A percentile compares a stretch with the other conserved stretches of the same genome.
Conservation (phyloP, 1,140 invertebrate genomes). For the Brachionus koreanus region DNA sequence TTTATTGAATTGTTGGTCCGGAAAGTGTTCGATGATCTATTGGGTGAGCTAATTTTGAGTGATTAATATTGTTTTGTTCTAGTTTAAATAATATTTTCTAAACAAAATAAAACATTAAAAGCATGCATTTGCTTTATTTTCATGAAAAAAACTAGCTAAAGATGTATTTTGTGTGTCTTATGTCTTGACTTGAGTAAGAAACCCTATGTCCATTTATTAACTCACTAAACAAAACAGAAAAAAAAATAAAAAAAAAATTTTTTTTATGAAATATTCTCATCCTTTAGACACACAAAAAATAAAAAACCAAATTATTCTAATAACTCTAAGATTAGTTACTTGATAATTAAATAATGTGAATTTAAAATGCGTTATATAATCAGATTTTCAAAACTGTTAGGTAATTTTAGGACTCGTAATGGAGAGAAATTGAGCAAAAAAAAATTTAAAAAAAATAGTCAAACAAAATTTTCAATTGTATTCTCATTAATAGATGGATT, state of each 20-base stretch:
- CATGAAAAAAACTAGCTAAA: background rate
- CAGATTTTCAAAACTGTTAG: background rate
- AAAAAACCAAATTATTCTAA: background rate
- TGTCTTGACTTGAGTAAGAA: background rate
- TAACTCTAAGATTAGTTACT: background rate
- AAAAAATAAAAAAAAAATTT: background rate
- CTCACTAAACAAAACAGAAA: background rate
- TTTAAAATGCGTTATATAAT: background rate
- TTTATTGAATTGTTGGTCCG: background rate
- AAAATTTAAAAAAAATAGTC: background rate
- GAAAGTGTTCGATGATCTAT: background rate
- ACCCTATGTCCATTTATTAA: background rate
- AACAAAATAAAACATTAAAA: slow-evolving; percentile 1
- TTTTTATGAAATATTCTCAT: background rate
- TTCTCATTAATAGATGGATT: background rate
- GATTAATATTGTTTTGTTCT: background rate
- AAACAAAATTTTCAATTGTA: background rate
- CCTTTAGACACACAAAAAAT: background rate
- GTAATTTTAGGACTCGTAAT: background rate
- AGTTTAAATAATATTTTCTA: background rate
- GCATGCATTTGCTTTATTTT: slow-evolving; percentile 1
- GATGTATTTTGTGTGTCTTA: background rate
- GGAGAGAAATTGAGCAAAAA: too few species aligned
- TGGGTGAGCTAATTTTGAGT: background rate
- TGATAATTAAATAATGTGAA: background rate